Evolutionary conservation across 1,140 invertebrate species (phyloP), one percentile per base, ranked within the genome.

Genomic region (Chionoecetes opilio): DNA sequence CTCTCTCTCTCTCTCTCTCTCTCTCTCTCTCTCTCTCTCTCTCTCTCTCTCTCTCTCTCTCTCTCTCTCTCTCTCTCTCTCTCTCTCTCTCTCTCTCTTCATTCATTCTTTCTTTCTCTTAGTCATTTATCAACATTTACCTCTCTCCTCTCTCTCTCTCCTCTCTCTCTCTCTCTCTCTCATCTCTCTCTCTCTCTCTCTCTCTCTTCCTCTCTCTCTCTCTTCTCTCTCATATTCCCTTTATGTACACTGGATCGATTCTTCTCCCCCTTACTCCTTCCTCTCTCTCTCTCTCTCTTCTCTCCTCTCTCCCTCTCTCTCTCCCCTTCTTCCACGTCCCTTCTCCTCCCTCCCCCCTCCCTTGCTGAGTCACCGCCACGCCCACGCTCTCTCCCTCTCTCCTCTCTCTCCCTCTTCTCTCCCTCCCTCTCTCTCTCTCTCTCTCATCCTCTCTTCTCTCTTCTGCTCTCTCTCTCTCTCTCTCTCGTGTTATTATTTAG

Each of bases 151-250:
- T 21, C 63, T 75, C 26, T 21, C 53, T 9, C 21, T 75, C 63
- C n/a, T 8, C 63, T 75, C 63, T 75, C 63, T 75, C 63, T 75
- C 63, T 75, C 63, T 75, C 63, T 75, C 63, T 63, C 53, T 63
- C 53, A n/a, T 63, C 53, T 63, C 53, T 63, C 53, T 63, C 53
- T 63, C 53, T 63, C 53, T 63, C 53, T 63, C 53, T 63, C 53
- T 63, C 53, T 63, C 53, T 63, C 53, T 63, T 21, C 26, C 53
- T 63, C 53, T 63, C 53, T 63, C 53, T 63, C 53, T 63, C 53
- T 63, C 53, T 63, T 63, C 53, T 63, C 53, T 63, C 53, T 63
- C 53, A 21, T 26, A 21, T 26, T 63, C 53, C 21, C 53, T 63
- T 21, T 63, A 26, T 63, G 21, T 63, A 63, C 53, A 63, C 17